Conservation (phyloP, 2,797 vertebrate species). For the Taeniopygia guttata region DNA sequence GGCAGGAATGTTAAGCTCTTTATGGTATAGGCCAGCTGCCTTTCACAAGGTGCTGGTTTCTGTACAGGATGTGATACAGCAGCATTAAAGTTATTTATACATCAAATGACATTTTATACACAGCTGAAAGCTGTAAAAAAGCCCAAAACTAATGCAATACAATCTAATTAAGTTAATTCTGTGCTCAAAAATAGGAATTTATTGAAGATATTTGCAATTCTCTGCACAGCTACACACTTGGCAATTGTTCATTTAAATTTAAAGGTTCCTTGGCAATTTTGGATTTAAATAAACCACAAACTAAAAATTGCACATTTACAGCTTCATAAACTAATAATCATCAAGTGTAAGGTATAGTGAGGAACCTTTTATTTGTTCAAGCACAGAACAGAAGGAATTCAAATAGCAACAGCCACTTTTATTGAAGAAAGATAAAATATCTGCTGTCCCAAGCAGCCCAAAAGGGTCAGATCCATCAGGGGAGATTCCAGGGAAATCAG, state of each 20-base stretch:
- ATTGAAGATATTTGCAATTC: not conserved
- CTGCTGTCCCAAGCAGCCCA: not conserved
- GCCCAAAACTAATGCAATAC: not conserved
- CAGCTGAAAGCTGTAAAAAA: not conserved
- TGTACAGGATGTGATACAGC: not conserved
- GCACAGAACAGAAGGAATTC: not conserved
- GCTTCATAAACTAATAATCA: not conserved
- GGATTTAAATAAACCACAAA: not conserved
- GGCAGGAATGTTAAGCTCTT: not conserved
- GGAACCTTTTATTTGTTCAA: not conserved
- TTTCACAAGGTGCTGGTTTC: not conserved
- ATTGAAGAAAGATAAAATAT: not conserved
- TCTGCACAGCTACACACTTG: not conserved
- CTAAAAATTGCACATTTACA: not conserved
- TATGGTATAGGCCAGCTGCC: not conserved
- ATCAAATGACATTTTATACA: not conserved
- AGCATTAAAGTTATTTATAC: not conserved
- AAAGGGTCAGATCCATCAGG: not conserved
- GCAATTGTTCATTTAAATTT: not conserved
- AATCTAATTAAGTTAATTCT: not conserved
- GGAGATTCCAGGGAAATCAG: not conserved
- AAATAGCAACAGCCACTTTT: fast-evolving
- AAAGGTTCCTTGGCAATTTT: not conserved
- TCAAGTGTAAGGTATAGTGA: not conserved
- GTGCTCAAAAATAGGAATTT: not conserved